Base-by-base conservation (phyloP, 2,797 vertebrate genomes). In the Enteromius trimaculatus region DNA sequence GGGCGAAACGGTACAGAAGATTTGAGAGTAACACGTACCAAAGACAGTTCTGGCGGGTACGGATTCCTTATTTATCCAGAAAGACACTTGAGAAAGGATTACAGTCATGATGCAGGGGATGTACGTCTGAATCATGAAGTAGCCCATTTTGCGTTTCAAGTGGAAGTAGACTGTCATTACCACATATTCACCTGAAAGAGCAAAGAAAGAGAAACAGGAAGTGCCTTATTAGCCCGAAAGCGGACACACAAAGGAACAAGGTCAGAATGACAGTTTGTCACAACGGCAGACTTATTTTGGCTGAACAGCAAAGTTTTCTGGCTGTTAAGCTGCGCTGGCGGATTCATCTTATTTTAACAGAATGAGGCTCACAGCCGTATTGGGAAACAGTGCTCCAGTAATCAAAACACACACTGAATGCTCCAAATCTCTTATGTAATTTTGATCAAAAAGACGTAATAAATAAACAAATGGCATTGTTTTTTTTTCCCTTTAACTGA, bases 71-170 rank as follows among this genome's bases (percentile, higher is more conserved):
- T 99, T 99, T 94, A 99, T 99, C 98, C 98, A 99, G 96, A 99
- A 99, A 76, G 98, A 99, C 94, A 99, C 98, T 95, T 99, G 98
- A 90, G 98, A 99, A 89, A 99, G 97, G 93, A 99, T 98, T 89
- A 99, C 98, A 81, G 98, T 99, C 98, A 99, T 99, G 90, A 99
- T 99, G 93, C 98, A 99, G 37, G 98, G 98, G 89, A 99, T 99
- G 89, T 99, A 99, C 0, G 98, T 99, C 93, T 99, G 98, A 91
- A 99, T 99, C 97, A 99, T 97, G 93, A 99, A 99, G 94, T 99
- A 99, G 89, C 98, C 98, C 97, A 99, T 98, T 95, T 99, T 99
- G 84, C 98, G 92, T 94, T 96, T 96, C 90, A 99, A 94, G 90
- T 99, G 97, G 93, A 99, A 99, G 89, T 96, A 95, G 88, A 99